Percentiles rank a stretch among this genome's conserved stretches.
These are phyloP conservation scores for Istiophorus platypterus DNA, from an alignment of 2,113 vertebrate genomes.

Conservation along the genomic window DNA sequence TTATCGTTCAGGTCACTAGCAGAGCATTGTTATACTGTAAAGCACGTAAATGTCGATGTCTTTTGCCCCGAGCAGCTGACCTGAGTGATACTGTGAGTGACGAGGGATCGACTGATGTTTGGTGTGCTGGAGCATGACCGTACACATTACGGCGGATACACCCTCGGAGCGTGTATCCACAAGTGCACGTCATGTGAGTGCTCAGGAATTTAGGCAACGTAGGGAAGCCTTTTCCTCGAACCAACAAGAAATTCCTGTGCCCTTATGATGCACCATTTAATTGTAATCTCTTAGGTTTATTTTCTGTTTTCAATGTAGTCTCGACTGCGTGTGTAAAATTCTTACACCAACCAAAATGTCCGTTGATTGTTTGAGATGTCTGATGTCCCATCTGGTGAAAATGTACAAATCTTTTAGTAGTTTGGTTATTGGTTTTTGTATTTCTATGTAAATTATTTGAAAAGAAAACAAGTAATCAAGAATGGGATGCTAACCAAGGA, in stretches of 20 bases:
- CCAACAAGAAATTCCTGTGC: slow-evolving; percentile 46
- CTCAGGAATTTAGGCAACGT: slow-evolving; percentile 80
- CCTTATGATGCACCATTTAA: slow-evolving; percentile 28
- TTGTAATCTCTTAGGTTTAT: not conserved
- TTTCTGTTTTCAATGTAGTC: slow-evolving; percentile 13
- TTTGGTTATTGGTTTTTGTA: slow-evolving; percentile 58
- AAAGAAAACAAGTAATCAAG: slow-evolving; percentile 83
- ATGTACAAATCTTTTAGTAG: slow-evolving; percentile 62
- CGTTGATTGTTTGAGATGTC: slow-evolving; percentile 47
- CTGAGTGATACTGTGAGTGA: slow-evolving; percentile 45
- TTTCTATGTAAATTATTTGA: slow-evolving; percentile 92
- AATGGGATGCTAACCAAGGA: slow-evolving; percentile 95
- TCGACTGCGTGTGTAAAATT: slow-evolving; percentile 48
- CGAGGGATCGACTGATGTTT: slow-evolving; percentile 52
- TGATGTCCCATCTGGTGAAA: slow-evolving; percentile 51
- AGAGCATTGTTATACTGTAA: slow-evolving; percentile 8
- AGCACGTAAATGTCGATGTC: slow-evolving; percentile 17
- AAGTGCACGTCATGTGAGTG: slow-evolving; percentile 71
- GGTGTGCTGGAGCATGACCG: slow-evolving; percentile 69
- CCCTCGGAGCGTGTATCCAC: slow-evolving; percentile 78
- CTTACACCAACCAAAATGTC: slow-evolving; percentile 64
- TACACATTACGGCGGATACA: slow-evolving; percentile 67
- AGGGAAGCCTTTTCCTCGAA: slow-evolving; percentile 51
- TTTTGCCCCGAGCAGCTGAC: slow-evolving; percentile 24
- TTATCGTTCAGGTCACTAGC: not conserved